Percentiles rank a stretch among this genome's conserved stretches.
phyloP scores from a whole-genome alignment of 2,113 vertebrate species.

The Piprites chloris region DNA sequence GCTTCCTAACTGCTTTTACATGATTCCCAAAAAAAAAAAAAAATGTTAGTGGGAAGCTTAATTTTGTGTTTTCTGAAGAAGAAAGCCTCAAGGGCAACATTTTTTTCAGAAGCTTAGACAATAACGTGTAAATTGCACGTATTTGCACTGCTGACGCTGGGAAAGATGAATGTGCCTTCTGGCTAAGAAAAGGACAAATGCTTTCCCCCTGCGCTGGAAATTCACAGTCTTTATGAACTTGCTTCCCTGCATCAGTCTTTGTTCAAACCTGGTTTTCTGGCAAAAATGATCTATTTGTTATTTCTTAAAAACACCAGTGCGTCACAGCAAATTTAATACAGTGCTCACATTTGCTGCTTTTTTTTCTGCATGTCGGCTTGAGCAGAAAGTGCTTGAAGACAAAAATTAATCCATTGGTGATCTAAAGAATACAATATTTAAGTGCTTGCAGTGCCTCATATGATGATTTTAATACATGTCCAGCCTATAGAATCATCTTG shows the following conservation, averaged over 20 bases:
- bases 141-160: constrained; percentile 18
- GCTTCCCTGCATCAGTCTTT: background rate
- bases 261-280: background rate
- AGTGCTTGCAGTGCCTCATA: background rate
- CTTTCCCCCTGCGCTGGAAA: background rate
- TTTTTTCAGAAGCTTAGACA: constrained; percentile 2
- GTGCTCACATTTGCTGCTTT: background rate
- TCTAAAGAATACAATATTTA: background rate
- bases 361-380: background rate
- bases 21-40: background rate
- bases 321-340: background rate
- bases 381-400: background rate
- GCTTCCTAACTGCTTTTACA: background rate
- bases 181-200: background rate
- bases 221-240: background rate
- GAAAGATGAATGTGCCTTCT: constrained; percentile 13
- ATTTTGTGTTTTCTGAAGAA: constrained; percentile 3
- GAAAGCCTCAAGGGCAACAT: background rate
- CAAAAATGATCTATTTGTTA: background rate
- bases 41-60: background rate
- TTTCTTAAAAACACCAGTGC: background rate
- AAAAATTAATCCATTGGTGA: background rate
- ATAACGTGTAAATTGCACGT: background rate
- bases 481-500: background rate
- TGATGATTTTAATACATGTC: background rate